Conservation (phyloP, 2,797 vertebrate species). For the Tadarida brasiliensis region DNA sequence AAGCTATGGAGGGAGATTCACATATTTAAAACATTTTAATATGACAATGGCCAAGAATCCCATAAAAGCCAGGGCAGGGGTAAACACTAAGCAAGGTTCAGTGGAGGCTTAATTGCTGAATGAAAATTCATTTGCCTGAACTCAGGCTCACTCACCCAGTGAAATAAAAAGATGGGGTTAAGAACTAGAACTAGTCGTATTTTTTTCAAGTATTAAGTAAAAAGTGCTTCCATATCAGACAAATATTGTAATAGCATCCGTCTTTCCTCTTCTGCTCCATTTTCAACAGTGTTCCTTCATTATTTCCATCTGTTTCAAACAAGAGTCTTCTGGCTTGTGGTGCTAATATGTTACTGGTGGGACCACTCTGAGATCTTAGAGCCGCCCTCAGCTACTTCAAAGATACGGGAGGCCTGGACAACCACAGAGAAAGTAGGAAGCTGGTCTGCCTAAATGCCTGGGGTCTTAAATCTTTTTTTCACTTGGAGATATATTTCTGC, state of each 20-base stretch:
- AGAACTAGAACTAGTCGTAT: neutral
- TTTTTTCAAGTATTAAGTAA: neutral
- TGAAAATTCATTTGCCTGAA: constrained; percentile 3
- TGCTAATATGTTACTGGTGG: neutral
- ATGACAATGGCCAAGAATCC: neutral
- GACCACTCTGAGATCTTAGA: neutral
- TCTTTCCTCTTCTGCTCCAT: neutral
- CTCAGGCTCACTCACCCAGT: neutral
- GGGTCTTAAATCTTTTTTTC: neutral
- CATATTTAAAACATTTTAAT: neutral
- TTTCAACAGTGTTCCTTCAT: neutral
- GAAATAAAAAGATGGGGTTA: neutral
- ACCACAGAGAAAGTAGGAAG: neutral
- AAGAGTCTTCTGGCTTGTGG: neutral
- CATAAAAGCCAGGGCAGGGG: neutral
- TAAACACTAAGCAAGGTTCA: neutral
- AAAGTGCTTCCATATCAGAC: neutral
- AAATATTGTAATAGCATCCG: neutral
- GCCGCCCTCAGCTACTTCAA: neutral
- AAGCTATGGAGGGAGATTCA: neutral
- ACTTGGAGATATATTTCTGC: neutral
- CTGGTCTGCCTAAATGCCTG: neutral
- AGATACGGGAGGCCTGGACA: neutral
- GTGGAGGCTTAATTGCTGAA: neutral
- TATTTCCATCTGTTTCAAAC: neutral